phyloP scores from a whole-genome alignment of 2,113 vertebrate genomes.

The Leptosomus discolor region DNA sequence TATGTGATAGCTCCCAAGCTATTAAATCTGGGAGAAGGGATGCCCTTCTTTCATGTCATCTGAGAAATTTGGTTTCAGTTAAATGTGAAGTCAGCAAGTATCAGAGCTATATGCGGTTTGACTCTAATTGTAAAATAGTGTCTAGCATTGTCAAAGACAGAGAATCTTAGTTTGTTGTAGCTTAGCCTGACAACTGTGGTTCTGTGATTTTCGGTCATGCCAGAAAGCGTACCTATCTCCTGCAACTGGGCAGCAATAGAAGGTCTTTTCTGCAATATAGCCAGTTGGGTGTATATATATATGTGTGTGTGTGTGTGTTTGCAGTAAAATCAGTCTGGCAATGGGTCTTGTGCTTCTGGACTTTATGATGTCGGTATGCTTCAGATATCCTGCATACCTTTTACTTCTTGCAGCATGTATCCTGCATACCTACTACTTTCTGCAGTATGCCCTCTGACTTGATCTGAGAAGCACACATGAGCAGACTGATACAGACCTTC shows the following conservation, averaged over 20 bases:
- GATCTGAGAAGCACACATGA: not conserved
- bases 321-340: not conserved
- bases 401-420: not conserved
- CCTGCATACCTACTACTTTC: not conserved
- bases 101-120: not conserved
- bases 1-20: not conserved
- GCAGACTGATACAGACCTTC: not conserved
- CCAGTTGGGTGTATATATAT: not conserved
- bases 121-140: not conserved
- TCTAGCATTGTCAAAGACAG: not conserved
- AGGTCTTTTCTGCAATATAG: not conserved
- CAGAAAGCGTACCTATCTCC: not conserved
- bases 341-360: not conserved
- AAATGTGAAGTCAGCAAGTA: not conserved
- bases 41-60: too few relatives aligned
- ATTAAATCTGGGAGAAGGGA: not conserved
- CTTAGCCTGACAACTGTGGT: not conserved
- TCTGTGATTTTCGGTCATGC: not conserved
- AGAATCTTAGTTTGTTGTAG: not conserved
- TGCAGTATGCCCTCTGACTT: not conserved
- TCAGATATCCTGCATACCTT: not conserved
- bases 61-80: not conserved
- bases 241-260: not conserved
- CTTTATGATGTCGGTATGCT: not conserved
- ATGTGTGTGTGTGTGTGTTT: not conserved